Evolutionary conservation across 2,888 invertebrate species (phyloP).

Genomic region (Lasioglossum villosulum): DNA sequence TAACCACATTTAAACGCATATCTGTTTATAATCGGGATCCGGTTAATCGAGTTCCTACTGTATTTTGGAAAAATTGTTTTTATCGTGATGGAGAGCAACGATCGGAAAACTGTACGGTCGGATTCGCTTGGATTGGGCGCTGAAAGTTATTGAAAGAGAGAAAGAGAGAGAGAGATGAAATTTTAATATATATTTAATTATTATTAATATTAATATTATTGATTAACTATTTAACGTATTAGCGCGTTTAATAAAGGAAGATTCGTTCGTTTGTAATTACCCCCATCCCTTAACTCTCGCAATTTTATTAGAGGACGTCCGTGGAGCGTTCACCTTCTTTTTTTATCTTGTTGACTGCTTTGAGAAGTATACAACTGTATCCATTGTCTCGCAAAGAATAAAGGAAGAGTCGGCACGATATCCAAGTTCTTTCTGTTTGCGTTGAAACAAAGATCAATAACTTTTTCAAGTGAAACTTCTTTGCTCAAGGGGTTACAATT

Average conservation of each 20-base stretch:
- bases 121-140: conserved; percentile 12
- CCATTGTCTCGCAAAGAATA: conserved; percentile 66
- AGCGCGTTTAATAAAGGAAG: conserved; percentile 42
- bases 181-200: conserved; percentile 80
- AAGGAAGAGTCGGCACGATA: conserved; percentile 51
- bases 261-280: conserved; percentile 23
- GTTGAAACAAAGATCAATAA: no score
- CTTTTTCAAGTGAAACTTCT: no score
- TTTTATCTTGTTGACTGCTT: conserved; percentile 55
- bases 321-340: conserved; percentile 19
- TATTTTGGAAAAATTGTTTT: neutral
- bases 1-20: no score
- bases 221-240: conserved; percentile 69
- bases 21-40: no score
- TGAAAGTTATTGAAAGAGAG: conserved; percentile 30
- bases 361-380: conserved; percentile 55
- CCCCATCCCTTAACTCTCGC: conserved; percentile 34
- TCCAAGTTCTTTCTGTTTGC: no score
- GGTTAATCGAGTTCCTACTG: no score
- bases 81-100: neutral
- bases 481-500: no score
- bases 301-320: conserved; percentile 27
- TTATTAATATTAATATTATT: conserved; percentile 66
- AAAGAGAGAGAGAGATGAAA: conserved; percentile 70
- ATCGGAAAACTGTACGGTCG: conserved; percentile 5